phyloP scores from a whole-genome alignment of 2,797 vertebrate species.

The Macropodus opercularis region DNA sequence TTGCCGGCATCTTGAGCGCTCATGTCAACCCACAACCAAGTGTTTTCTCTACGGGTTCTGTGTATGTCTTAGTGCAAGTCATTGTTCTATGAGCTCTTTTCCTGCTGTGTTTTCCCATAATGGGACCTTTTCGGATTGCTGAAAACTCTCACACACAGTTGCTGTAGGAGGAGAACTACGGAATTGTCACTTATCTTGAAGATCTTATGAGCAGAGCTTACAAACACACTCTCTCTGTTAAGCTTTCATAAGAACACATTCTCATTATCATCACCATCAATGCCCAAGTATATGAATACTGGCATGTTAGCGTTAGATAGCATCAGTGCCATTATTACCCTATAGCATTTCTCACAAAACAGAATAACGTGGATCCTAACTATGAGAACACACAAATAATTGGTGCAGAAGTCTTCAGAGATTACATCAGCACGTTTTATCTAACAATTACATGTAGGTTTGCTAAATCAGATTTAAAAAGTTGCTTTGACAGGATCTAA shows the following conservation, averaged over 20 bases:
- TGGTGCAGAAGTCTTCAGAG: not conserved
- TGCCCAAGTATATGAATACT: not conserved
- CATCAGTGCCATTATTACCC: not conserved
- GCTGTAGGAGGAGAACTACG: too few species aligned
- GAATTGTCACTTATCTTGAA: too few species aligned
- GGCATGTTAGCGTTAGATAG: not conserved
- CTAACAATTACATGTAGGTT: too few species aligned
- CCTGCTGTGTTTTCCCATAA: constrained; percentile 33
- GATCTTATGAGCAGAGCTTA: too few species aligned
- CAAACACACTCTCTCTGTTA: too few species aligned
- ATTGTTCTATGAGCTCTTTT: constrained; percentile 52
- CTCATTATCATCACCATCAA: too few species aligned
- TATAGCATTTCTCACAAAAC: not conserved
- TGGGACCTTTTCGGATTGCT: not conserved
- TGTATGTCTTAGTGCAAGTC: constrained; percentile 9
- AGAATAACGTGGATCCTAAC: not conserved
- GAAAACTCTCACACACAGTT: not conserved
- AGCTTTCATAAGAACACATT: not conserved
- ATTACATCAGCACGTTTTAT: not conserved
- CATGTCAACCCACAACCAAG: constrained; percentile 26
- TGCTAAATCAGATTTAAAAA: not conserved
- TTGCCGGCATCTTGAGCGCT: constrained; percentile 42
- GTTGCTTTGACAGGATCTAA: not conserved
- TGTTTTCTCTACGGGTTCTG: constrained; percentile 29
- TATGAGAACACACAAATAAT: too few species aligned